Conservation (phyloP, 2,888 invertebrate genomes). For the Metalampra italica region DNA sequence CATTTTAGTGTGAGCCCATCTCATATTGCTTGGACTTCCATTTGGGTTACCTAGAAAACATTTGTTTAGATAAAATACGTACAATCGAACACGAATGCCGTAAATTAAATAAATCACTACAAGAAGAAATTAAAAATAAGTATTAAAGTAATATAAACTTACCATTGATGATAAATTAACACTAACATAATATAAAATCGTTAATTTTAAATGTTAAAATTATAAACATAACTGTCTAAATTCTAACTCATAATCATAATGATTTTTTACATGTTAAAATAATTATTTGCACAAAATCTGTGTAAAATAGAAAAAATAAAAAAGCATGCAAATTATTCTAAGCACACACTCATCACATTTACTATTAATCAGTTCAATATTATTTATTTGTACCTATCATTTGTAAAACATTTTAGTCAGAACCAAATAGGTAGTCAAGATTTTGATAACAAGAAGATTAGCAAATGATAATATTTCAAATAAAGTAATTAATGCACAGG, state of each 20-base stretch:
- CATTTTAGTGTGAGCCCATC: conserved; percentile 62
- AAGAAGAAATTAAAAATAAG: conserved; percentile 30
- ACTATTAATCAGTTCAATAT: conserved; percentile 29
- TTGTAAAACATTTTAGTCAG: conserved; percentile 14
- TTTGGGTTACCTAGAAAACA: conserved; percentile 78
- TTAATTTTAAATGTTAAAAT: conserved; percentile 19
- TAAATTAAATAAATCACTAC: no score
- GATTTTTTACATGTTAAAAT: conserved; percentile 9
- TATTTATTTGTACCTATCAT: conserved; percentile 25
- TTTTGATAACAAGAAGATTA: conserved; percentile 4
- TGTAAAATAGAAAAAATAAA: conserved; percentile 10
- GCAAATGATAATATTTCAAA: conserved; percentile 19
- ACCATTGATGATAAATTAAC: conserved; percentile 65
- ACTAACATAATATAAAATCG: conserved; percentile 62
- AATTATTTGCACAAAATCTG: conserved; percentile 15
- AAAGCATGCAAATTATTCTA: conserved; percentile 40
- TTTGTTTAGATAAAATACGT: conserved; percentile 55
- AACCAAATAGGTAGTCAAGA: conserved; percentile 34
- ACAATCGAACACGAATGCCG: conserved; percentile 21
- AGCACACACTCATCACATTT: conserved; percentile 45
- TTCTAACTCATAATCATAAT: conserved; percentile 1
- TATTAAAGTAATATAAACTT: conserved; percentile 46
- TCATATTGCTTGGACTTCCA: conserved; percentile 69
- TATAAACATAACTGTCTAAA: conserved; percentile 7
- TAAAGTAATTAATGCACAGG: conserved; percentile 23